Evolutionary conservation across 2,888 invertebrate genomes (phyloP).

Genomic region (Rhamphomyia laevipes): DNA sequence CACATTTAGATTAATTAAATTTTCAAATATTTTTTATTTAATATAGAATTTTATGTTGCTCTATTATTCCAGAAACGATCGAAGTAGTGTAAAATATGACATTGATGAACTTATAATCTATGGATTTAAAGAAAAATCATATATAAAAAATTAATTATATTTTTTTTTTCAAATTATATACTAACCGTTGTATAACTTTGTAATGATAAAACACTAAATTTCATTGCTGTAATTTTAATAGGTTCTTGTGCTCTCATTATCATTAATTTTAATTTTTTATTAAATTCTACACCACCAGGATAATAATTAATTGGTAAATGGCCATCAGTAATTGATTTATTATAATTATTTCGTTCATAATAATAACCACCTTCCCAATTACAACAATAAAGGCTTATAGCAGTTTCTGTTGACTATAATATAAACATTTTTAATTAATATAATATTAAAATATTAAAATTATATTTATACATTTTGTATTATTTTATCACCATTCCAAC

Average conservation of each 20-base stretch:
- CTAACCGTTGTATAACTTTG: constrained; percentile 31
- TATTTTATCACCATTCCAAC: constrained; percentile 34
- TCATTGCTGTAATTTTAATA: constrained; percentile 30
- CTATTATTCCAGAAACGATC: constrained; percentile 20
- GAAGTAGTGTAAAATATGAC: constrained; percentile 34
- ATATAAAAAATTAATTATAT: neutral
- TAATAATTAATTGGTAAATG: constrained; percentile 6
- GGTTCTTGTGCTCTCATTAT: constrained; percentile 32
- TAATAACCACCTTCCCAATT: constrained; percentile 27
- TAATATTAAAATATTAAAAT: constrained; percentile 5
- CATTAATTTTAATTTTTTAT: constrained; percentile 25
- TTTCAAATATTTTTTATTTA: too few species aligned
- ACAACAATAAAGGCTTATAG: constrained; percentile 27
- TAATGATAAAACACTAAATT: constrained; percentile 32
- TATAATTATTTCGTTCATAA: neutral
- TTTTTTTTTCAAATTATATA: neutral
- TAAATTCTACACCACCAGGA: constrained; percentile 21
- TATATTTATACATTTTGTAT: constrained; percentile 25
- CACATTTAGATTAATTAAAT: too few species aligned
- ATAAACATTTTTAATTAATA: neutral
- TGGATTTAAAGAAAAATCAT: neutral
- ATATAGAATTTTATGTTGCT: too few species aligned
- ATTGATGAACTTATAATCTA: constrained; percentile 36
- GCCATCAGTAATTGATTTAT: neutral
- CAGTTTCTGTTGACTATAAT: constrained; percentile 25